Evolutionary conservation across 2,888 invertebrate genomes (phyloP).

Genomic region (Epirrhoe tristata): DNA sequence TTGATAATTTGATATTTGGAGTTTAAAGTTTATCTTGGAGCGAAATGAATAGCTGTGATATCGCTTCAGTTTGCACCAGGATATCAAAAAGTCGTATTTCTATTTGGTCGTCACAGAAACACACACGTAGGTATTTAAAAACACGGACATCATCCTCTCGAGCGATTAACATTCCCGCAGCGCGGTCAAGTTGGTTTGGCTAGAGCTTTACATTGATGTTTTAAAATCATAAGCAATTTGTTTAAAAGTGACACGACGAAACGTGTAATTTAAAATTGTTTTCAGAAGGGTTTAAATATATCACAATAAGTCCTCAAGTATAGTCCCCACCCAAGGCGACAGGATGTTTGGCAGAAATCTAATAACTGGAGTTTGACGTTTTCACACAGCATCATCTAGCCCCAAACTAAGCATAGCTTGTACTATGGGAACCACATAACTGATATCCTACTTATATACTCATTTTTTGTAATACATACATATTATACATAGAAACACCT

Average conservation of each 20-base stretch:
- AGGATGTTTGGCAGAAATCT: slow-evolving; percentile 29
- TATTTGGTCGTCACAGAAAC: background rate
- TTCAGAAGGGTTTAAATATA: slow-evolving; percentile 26
- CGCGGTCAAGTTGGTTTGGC: slow-evolving; percentile 3
- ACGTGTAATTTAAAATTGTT: slow-evolving; percentile 27
- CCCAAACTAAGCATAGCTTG: no score
- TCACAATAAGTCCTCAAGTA: no score
- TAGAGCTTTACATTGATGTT: background rate
- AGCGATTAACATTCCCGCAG: background rate
- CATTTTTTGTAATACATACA: no score
- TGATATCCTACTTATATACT: no score
- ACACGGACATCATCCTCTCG: background rate
- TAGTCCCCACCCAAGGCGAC: slow-evolving; percentile 18
- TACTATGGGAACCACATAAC: no score
- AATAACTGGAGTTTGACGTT: slow-evolving; percentile 4
- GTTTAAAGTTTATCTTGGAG: no score
- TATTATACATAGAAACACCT: no score
- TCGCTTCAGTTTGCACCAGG: no score
- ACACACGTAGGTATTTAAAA: background rate
- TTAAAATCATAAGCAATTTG: background rate
- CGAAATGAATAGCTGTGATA: no score
- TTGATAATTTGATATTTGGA: no score
- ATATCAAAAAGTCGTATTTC: background rate
- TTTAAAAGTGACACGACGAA: background rate
- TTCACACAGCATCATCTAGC: no score